These are phyloP conservation scores for Tichodroma muraria DNA, from an alignment of 2,113 vertebrate species.

Conservation along the genomic window DNA sequence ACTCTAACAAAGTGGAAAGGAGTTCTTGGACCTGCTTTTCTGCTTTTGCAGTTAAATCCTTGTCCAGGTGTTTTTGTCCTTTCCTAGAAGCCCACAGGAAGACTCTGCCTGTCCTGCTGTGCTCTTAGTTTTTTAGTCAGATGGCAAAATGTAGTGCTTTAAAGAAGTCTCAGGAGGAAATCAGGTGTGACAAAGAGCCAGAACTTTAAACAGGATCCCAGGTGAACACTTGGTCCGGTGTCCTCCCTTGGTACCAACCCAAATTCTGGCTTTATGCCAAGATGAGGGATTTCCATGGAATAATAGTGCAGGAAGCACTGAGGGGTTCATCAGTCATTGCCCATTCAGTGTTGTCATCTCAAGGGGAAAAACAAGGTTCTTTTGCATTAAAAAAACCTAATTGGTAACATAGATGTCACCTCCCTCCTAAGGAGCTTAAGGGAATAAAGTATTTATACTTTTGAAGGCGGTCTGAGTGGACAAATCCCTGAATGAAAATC, in stretches of 20 bases:
- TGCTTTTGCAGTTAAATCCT: not conserved
- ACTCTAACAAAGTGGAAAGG: not conserved
- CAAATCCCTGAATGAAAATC: not conserved
- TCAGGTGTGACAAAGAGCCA: not conserved
- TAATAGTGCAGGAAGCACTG: not conserved
- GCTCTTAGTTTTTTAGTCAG: not conserved
- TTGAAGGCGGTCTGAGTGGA: not conserved
- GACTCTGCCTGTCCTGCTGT: not conserved
- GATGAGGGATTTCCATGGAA: not conserved
- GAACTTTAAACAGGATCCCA: not conserved
- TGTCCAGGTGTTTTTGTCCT: not conserved
- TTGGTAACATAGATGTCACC: not conserved
- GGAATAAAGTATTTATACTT: not conserved
- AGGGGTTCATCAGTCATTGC: not conserved
- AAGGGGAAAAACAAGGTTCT: not conserved
- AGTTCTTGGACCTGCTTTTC: not conserved
- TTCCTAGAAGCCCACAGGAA: not conserved
- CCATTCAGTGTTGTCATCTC: not conserved
- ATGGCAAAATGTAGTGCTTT: not conserved
- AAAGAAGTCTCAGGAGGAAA: not conserved
- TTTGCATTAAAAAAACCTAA: not conserved
- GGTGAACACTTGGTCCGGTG: not conserved
- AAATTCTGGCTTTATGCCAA: not conserved
- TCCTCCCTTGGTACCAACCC: not conserved
- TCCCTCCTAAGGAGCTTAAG: not conserved